Percentiles rank a stretch among this genome's conserved stretches.
These are phyloP conservation scores for Casuarius casuarius DNA, from an alignment of 2,113 vertebrate genomes.

Conservation along the genomic window DNA sequence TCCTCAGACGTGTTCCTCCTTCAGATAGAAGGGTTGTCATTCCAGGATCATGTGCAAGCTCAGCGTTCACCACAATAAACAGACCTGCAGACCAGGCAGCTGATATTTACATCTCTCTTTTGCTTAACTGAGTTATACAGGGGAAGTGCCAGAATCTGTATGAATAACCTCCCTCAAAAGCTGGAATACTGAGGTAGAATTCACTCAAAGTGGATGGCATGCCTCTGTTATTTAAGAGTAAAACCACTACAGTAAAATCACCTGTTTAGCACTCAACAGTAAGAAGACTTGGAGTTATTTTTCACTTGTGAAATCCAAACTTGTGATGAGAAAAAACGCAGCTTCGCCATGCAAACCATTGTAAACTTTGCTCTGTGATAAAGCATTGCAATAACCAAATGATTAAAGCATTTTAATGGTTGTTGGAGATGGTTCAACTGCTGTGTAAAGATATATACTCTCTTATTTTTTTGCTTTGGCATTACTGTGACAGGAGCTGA, in stretches of 20 bases:
- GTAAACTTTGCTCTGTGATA: neutral
- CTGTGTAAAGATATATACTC: neutral
- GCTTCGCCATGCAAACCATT: neutral
- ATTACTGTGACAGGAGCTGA: neutral
- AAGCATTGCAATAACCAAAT: conserved; percentile 5
- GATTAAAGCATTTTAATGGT: conserved; percentile 22
- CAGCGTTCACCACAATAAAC: neutral
- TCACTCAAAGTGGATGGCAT: neutral
- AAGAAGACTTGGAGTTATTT: neutral
- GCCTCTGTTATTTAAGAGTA: neutral
- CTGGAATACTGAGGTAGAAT: neutral
- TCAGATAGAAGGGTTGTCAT: neutral
- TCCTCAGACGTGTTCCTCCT: neutral
- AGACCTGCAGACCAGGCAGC: neutral
- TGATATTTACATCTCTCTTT: neutral
- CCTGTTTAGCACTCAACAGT: neutral
- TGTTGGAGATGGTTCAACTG: conserved; percentile 4
- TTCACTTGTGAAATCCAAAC: neutral
- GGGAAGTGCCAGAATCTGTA: neutral
- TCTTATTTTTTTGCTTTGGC: neutral
- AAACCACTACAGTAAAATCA: neutral
- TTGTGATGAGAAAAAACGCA: neutral
- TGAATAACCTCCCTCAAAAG: neutral
- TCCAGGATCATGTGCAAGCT: neutral
- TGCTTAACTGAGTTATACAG: neutral